These are phyloP conservation scores for Agonum fuliginosum DNA, from an alignment of 2,888 invertebrate genomes.

Conservation along the genomic window DNA sequence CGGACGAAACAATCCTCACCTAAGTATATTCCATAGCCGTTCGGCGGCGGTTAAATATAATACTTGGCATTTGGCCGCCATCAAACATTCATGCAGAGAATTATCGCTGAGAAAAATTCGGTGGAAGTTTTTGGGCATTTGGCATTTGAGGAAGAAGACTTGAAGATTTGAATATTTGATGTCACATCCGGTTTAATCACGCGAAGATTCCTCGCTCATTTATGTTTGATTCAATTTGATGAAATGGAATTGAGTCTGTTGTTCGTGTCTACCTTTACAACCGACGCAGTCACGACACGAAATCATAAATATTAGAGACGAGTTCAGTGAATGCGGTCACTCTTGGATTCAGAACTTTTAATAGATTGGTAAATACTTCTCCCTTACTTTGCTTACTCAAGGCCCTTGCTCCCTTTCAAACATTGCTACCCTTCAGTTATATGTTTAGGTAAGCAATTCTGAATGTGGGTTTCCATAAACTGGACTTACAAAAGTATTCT, in stretches of 20 bases:
- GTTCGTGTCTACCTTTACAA: slow-evolving; percentile 48
- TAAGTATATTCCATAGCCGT: background rate
- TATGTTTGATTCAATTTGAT: slow-evolving; percentile 58
- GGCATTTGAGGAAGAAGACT: slow-evolving; percentile 23
- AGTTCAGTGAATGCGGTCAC: slow-evolving; percentile 33
- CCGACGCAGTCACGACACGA: slow-evolving; percentile 37
- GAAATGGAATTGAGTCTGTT: slow-evolving; percentile 46
- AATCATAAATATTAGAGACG: slow-evolving; percentile 47
- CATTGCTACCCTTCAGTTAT: background rate
- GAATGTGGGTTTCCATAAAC: no score
- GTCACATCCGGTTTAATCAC: slow-evolving; percentile 51
- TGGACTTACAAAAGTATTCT: no score
- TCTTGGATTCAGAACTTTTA: slow-evolving; percentile 9
- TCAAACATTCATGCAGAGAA: slow-evolving; percentile 24
- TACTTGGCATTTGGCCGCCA: slow-evolving; percentile 39
- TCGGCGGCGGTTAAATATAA: slow-evolving; percentile 18
- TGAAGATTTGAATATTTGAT: slow-evolving; percentile 49
- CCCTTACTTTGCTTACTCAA: slow-evolving; percentile 4
- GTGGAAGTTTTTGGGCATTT: slow-evolving; percentile 15
- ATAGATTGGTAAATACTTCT: slow-evolving; percentile 34
- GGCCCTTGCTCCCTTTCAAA: background rate
- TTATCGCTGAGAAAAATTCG: slow-evolving; percentile 34
- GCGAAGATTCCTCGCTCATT: slow-evolving; percentile 56
- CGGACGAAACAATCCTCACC: no score
- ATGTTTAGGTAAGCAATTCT: background rate